Evolutionary conservation across 2,888 invertebrate species (phyloP).

Genomic region (Amphimallon solstitiale): DNA sequence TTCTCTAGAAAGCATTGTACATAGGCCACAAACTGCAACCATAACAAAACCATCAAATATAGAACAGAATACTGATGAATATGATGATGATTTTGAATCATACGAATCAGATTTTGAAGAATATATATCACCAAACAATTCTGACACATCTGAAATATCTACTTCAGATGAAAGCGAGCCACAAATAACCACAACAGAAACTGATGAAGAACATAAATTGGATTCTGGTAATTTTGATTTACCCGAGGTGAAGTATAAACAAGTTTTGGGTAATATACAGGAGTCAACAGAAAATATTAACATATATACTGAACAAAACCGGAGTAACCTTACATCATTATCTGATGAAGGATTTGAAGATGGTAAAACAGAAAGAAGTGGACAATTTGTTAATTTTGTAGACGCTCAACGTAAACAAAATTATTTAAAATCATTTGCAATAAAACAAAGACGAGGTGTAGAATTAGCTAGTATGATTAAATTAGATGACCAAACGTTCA

Average conservation of each 20-base stretch:
- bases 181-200: slow-evolving; percentile 31
- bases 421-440: slow-evolving; percentile 55
- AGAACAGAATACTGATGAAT: slow-evolving; percentile 52
- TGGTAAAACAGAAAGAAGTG: slow-evolving; percentile 55
- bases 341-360: slow-evolving; percentile 70
- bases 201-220: slow-evolving; percentile 66
- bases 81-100: slow-evolving; percentile 69
- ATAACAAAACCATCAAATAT: slow-evolving; percentile 43
- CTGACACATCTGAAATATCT: slow-evolving; percentile 42
- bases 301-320: slow-evolving; percentile 41
- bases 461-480: slow-evolving; percentile 76
- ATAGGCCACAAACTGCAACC: slow-evolving; percentile 61
- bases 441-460: slow-evolving; percentile 65
- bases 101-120: slow-evolving; percentile 69
- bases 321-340: slow-evolving; percentile 58
- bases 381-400: slow-evolving; percentile 60
- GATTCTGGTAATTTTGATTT: slow-evolving; percentile 72
- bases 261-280: slow-evolving; percentile 61
- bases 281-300: slow-evolving; percentile 62
- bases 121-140: slow-evolving; percentile 50
- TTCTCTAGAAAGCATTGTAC: slow-evolving; percentile 42
- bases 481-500: slow-evolving; percentile 72
- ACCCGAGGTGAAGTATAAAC: slow-evolving; percentile 56
- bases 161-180: slow-evolving; percentile 28
- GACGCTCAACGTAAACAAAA: slow-evolving; percentile 60